Evolutionary conservation across 2,113 vertebrate genomes (phyloP).

Genomic region (Hucho hucho): DNA sequence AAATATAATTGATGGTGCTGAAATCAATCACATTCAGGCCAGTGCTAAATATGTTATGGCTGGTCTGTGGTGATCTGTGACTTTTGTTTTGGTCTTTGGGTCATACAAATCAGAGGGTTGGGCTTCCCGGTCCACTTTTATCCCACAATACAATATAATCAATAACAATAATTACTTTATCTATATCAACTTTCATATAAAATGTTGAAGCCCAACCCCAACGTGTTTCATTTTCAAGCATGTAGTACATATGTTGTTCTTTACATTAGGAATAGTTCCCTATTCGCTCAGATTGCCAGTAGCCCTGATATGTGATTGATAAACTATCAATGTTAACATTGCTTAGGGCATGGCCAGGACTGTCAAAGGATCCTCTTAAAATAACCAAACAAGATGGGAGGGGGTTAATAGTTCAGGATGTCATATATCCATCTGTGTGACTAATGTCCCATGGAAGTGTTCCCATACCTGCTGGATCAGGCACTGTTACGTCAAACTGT

Average conservation of each 20-base stretch:
- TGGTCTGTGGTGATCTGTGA: neutral
- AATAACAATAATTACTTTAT: neutral
- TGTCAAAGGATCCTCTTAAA: neutral
- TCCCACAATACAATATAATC: too few species aligned
- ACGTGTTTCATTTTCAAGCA: too few species aligned
- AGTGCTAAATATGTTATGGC: neutral
- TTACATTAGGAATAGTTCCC: neutral
- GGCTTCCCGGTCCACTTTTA: neutral
- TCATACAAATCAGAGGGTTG: neutral
- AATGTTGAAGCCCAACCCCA: neutral
- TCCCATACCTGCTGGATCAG: neutral
- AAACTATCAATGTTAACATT: neutral
- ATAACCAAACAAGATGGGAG: neutral
- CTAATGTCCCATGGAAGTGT: neutral
- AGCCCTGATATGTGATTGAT: neutral
- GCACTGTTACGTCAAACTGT: constrained; percentile 12
- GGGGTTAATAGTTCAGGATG: neutral
- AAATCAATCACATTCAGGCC: neutral
- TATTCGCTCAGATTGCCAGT: neutral
- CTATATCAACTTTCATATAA: neutral
- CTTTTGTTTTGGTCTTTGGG: neutral
- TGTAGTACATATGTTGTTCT: too few species aligned
- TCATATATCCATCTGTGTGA: too few species aligned
- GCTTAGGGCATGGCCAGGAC: neutral
- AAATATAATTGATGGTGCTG: neutral